A percentile compares a stretch with the other conserved stretches of the same genome.
Evolutionary conservation across 2,888 invertebrate genomes (phyloP).

Genomic region (Harpalus rufipes): DNA sequence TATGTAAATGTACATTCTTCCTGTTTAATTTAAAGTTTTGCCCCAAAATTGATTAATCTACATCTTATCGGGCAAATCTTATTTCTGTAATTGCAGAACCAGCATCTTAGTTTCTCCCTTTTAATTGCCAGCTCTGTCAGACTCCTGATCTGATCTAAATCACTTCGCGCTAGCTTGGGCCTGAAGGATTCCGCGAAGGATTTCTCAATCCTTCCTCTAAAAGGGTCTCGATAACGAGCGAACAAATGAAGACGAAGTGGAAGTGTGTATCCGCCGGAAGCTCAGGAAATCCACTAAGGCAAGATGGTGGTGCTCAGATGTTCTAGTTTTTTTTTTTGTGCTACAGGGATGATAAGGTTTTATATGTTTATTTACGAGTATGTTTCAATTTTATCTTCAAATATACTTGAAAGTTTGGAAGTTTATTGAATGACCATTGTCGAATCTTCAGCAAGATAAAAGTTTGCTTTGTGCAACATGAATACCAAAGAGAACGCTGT

Average conservation of each 20-base stretch:
- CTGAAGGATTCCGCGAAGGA: constrained; percentile 5
- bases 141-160: background rate
- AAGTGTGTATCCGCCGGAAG: constrained; percentile 49
- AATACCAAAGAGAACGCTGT: background rate
- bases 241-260: constrained; percentile 65
- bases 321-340: background rate
- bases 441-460: constrained; percentile 2
- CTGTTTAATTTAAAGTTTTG: background rate
- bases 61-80: constrained; percentile 26
- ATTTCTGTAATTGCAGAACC: constrained; percentile 33
- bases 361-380: constrained; percentile 35
- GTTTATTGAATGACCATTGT: constrained; percentile 38
- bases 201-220: constrained; percentile 14
- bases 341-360: background rate
- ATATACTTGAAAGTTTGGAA: constrained; percentile 13
- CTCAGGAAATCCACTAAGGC: constrained; percentile 21
- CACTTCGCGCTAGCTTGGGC: background rate
- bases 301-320: background rate
- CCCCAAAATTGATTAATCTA: constrained; percentile 31
- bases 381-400: constrained; percentile 37
- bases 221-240: constrained; percentile 62
- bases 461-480: constrained; percentile 3
- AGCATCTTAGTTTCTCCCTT: constrained; percentile 14
- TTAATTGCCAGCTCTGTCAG: constrained; percentile 10
- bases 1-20: too few relatives aligned